Evolutionary conservation across 1,140 invertebrate genomes (phyloP).

Genomic region (Lysiphlebus fabarum): DNA sequence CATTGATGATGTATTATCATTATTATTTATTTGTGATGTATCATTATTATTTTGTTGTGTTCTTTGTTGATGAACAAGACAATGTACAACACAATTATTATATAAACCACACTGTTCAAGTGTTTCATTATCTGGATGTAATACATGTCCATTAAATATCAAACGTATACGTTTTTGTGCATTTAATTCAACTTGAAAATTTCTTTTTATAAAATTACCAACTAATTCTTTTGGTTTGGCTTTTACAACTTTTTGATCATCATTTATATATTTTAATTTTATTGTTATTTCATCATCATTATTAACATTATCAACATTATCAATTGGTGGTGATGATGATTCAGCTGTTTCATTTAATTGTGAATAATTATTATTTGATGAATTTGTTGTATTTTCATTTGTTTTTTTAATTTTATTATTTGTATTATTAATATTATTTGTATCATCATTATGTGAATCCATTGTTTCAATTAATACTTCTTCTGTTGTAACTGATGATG

Average conservation of each 20-base stretch:
- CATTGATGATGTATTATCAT: slow-evolving; percentile 33
- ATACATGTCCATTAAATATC: slow-evolving; percentile 83
- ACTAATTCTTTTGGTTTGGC: slow-evolving; percentile 72
- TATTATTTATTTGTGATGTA: slow-evolving; percentile 32
- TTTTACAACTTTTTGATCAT: slow-evolving; percentile 77
- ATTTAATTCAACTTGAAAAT: slow-evolving; percentile 76
- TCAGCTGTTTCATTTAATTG: too few relatives aligned
- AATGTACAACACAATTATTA: slow-evolving; percentile 86
- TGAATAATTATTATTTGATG: too few relatives aligned
- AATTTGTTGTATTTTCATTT: slow-evolving; percentile 1
- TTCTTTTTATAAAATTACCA: slow-evolving; percentile 79
- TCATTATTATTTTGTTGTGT: slow-evolving; percentile 29
- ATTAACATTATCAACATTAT: slow-evolving; percentile 17
- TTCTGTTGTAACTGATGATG: slow-evolving; percentile 32
- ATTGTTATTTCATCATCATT: slow-evolving; percentile 63
- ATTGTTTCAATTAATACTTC: slow-evolving; percentile 49
- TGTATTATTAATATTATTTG: slow-evolving; percentile 21
- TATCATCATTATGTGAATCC: slow-evolving; percentile 45
- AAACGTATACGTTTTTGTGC: slow-evolving; percentile 75
- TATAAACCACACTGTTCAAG: slow-evolving; percentile 75
- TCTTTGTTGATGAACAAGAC: slow-evolving; percentile 68
- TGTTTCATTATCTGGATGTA: slow-evolving; percentile 72
- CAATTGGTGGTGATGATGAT: slow-evolving; percentile 9
- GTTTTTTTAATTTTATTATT: slow-evolving; percentile 27
- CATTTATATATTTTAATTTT: slow-evolving; percentile 82